A percentile compares a stretch with the other conserved stretches of the same genome.
phyloP scores from a whole-genome alignment of 1,140 invertebrate species.

The Caerostris extrusa region DNA sequence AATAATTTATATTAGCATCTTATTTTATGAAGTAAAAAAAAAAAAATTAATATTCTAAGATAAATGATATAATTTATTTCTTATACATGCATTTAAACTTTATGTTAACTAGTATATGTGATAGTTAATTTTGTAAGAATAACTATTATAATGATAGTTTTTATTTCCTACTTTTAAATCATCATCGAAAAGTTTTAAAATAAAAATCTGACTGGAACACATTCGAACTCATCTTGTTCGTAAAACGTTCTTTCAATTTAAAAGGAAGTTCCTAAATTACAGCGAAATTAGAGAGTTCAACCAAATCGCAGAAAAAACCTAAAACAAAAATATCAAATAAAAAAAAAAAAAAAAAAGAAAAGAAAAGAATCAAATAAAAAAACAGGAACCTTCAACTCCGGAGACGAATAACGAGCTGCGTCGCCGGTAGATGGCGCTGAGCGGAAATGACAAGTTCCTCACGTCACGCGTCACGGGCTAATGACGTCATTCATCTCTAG shows the following conservation, averaged over 20 bases:
- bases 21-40: too few relatives aligned
- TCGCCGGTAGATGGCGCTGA: slow-evolving; percentile 72
- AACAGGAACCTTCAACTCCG: background rate
- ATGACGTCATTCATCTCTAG: slow-evolving; percentile 76
- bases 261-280: background rate
- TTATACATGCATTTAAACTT: too few relatives aligned
- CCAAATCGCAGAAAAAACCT: background rate
- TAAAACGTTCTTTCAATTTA: background rate
- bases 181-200: too few relatives aligned
- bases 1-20: too few relatives aligned
- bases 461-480: slow-evolving; percentile 77
- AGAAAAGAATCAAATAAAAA: background rate
- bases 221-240: background rate
- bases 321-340: background rate
- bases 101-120: too few relatives aligned
- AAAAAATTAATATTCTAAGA: too few relatives aligned
- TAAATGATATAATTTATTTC: too few relatives aligned
- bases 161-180: too few relatives aligned
- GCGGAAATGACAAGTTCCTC: slow-evolving; percentile 77
- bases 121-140: too few relatives aligned
- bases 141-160: too few relatives aligned
- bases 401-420: slow-evolving; percentile 66
- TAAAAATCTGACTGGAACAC: too few relatives aligned
- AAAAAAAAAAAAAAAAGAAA: background rate
- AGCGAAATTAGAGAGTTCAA: background rate